phyloP scores from a whole-genome alignment of 2,797 vertebrate species.

The Kryptopterus vitreolus region DNA sequence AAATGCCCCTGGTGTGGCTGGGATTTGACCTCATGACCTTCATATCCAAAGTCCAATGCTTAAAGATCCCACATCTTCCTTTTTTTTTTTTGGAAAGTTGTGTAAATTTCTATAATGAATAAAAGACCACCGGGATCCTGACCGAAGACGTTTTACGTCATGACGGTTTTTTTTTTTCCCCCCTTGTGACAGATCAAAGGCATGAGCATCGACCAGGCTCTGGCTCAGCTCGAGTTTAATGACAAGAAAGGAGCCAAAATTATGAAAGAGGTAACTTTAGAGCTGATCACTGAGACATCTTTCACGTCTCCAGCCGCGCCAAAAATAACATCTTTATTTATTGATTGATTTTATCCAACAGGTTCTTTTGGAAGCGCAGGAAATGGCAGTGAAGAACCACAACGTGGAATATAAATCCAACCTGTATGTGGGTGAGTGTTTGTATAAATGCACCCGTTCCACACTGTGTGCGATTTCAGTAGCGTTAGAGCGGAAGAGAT shows the following conservation, averaged over 20 bases:
- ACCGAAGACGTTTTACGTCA: too few species aligned
- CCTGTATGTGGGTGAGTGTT: conserved; percentile 83
- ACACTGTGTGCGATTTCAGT: too few species aligned
- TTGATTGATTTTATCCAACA: conserved; percentile 58
- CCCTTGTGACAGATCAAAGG: conserved; percentile 78
- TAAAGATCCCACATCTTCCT: too few species aligned
- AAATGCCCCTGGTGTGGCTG: too few species aligned
- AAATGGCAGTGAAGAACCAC: conserved; percentile 90
- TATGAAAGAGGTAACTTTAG: conserved; percentile 83
- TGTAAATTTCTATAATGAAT: neutral
- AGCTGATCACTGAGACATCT: neutral
- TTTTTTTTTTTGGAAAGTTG: too few species aligned
- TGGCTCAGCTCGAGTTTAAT: conserved; percentile 89
- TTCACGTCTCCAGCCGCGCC: neutral
- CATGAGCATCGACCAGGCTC: conserved; percentile 90
- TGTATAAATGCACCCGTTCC: too few species aligned
- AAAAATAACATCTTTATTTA: too few species aligned
- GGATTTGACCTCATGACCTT: too few species aligned
- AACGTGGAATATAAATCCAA: conserved; percentile 97
- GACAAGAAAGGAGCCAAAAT: conserved; percentile 97
- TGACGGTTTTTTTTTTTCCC: conserved; percentile 8
- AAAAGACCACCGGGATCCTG: neutral
- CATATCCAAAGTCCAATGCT: too few species aligned
- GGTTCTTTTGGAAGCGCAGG: conserved; percentile 94
- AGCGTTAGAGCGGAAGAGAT: too few species aligned